Evolutionary conservation across 2,888 invertebrate species (phyloP).

Genomic region (Zonitis immaculata): DNA sequence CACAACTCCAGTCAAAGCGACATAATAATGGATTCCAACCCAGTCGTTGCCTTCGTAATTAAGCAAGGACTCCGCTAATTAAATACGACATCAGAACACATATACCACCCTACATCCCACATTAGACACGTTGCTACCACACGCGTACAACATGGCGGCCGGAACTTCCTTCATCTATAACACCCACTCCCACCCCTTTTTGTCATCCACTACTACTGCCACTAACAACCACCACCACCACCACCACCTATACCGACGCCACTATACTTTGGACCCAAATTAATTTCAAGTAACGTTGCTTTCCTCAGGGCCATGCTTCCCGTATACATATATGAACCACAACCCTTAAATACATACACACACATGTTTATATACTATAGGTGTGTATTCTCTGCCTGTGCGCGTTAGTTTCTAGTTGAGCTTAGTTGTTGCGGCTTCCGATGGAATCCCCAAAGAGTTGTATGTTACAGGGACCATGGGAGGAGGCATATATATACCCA

Average conservation of each 20-base stretch:
- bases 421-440: constrained; percentile 39
- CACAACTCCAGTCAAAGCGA: constrained; percentile 43
- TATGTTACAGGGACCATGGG: background rate
- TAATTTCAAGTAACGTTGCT: constrained; percentile 46
- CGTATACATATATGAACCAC: constrained; percentile 28
- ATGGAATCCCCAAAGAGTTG: constrained; percentile 10
- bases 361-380: too few species aligned
- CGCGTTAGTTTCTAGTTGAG: constrained; percentile 30
- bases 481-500: constrained; percentile 1
- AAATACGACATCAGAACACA: constrained; percentile 39
- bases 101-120: background rate
- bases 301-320: constrained; percentile 33
- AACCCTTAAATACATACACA: constrained; percentile 17
- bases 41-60: constrained; percentile 47
- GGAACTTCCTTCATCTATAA: constrained; percentile 21
- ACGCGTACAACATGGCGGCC: constrained; percentile 42
- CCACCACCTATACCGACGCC: constrained; percentile 8
- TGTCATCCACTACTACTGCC: constrained; percentile 6
- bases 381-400: constrained; percentile 23
- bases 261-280: constrained; percentile 42
- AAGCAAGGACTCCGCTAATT: constrained; percentile 47
- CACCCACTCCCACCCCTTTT: constrained; percentile 19
- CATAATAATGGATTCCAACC: constrained; percentile 44
- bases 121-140: constrained; percentile 42
- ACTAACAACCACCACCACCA: constrained; percentile 8